A percentile compares a stretch with the other conserved stretches of the same genome.
These are phyloP conservation scores for Cyrtodaria siliqua DNA, from an alignment of 2,888 invertebrate species.

Conservation along the genomic window DNA sequence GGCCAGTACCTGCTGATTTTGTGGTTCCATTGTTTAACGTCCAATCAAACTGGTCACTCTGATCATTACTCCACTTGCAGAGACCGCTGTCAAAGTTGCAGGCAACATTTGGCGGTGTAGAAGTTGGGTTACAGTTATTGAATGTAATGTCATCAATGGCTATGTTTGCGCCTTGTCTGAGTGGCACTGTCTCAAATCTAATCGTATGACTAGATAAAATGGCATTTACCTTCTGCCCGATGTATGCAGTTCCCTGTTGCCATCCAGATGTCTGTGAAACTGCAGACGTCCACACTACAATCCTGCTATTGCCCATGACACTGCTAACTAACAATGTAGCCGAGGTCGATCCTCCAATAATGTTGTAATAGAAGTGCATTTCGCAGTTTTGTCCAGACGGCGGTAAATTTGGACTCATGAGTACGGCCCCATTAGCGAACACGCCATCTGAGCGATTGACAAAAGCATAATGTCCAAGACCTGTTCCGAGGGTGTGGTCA, in stretches of 20 bases:
- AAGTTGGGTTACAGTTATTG: constrained; percentile 71
- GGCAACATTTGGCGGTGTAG: constrained; percentile 68
- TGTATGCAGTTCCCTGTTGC: constrained; percentile 65
- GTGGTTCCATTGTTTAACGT: constrained; percentile 72
- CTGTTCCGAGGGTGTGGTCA: constrained; percentile 70
- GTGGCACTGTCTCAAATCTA: constrained; percentile 62
- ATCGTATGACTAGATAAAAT: constrained; percentile 53
- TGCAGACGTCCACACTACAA: constrained; percentile 44
- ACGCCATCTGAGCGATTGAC: constrained; percentile 72
- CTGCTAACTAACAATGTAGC: constrained; percentile 67
- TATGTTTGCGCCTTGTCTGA: constrained; percentile 70
- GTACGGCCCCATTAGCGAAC: constrained; percentile 67
- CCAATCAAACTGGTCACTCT: constrained; percentile 81
- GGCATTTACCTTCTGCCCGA: constrained; percentile 68
- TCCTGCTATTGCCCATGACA: constrained; percentile 52
- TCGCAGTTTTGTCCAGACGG: constrained; percentile 70
- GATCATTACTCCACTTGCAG: constrained; percentile 78
- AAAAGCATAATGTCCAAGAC: constrained; percentile 73
- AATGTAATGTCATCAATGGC: constrained; percentile 83
- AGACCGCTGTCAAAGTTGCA: constrained; percentile 80
- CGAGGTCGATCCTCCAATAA: constrained; percentile 73
- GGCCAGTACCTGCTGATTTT: constrained; percentile 78
- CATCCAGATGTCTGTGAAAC: constrained; percentile 67
- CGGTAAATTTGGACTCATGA: constrained; percentile 74
- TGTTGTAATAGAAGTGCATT: constrained; percentile 80